Evolutionary conservation across 37 sponge, comb jelly and placozoan species (phyloP).

Genomic region (Haliclona indistincta): DNA sequence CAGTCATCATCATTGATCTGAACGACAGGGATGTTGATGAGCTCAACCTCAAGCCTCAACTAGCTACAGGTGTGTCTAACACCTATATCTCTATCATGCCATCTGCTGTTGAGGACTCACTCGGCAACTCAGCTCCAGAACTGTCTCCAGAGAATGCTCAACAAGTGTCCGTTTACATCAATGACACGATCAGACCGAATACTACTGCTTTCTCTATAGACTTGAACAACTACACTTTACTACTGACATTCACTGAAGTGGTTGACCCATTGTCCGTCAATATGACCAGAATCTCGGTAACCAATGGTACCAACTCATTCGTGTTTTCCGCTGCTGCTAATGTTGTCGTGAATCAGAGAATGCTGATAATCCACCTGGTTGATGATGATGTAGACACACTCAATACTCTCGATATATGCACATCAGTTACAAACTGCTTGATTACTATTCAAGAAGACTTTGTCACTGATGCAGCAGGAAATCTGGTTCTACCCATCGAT

Average conservation of each 20-base stretch:
- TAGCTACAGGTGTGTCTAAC: constrained; percentile 53
- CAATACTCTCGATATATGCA: constrained; percentile 63
- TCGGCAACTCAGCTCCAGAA: constrained; percentile 45
- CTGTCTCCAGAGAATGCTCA: constrained; percentile 59
- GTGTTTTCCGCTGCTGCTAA: constrained; percentile 30
- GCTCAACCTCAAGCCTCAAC: constrained; percentile 57
- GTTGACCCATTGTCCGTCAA: constrained; percentile 61
- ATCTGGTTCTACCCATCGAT: constrained; percentile 33
- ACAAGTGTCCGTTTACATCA: constrained; percentile 38
- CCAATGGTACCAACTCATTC: constrained; percentile 33
- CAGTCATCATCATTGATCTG: constrained; percentile 59
- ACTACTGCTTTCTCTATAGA: constrained; percentile 60
- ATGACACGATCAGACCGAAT: constrained; percentile 61
- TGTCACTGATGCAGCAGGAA: constrained; percentile 78
- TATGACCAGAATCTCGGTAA: constrained; percentile 50
- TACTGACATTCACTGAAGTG: constrained; percentile 70
- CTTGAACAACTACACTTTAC: constrained; percentile 63
- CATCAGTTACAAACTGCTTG: constrained; percentile 58
- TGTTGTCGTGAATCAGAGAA: constrained; percentile 21
- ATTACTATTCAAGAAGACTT: constrained; percentile 44
- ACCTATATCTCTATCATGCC: constrained; percentile 61
- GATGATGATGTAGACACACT: constrained; percentile 66
- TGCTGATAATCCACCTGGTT: constrained; percentile 48
- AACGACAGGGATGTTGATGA: constrained; percentile 51
- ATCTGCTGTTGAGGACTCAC: constrained; percentile 52